Evolutionary conservation across 2,113 vertebrate genomes (phyloP).

Genomic region (Alces alces): DNA sequence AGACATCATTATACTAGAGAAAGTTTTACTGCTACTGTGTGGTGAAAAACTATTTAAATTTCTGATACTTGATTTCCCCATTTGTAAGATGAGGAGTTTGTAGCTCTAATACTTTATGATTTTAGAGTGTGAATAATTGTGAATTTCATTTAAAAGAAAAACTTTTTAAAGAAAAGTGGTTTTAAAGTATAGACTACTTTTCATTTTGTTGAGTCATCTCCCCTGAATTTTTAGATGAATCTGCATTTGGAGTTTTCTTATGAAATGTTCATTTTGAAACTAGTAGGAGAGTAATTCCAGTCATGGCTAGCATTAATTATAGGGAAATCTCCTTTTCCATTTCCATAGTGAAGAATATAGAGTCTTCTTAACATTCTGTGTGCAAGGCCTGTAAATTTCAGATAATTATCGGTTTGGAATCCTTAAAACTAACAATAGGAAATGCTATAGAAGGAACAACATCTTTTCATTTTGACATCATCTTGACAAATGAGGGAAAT

Average conservation of each 20-base stretch:
- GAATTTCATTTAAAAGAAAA: not conserved
- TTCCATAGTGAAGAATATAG: conserved; percentile 49
- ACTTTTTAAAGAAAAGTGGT: not conserved
- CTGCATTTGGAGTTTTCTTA: not conserved
- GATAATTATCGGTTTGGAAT: conserved; percentile 43
- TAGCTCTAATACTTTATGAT: not conserved
- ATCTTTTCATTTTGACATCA: conserved; percentile 51
- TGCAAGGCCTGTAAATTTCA: conserved; percentile 48
- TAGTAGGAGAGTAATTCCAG: not conserved
- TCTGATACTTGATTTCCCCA: not conserved
- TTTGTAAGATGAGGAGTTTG: not conserved
- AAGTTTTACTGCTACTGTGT: not conserved
- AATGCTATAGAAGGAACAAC: conserved; percentile 10
- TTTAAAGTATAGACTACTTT: not conserved
- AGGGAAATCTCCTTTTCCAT: not conserved
- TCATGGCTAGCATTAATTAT: not conserved
- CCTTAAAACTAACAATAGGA: conserved; percentile 5
- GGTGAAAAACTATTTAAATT: not conserved
- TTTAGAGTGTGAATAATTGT: not conserved
- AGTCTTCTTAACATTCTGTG: conserved; percentile 56
- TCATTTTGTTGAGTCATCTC: not conserved
- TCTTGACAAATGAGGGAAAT: not conserved
- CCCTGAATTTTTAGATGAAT: not conserved
- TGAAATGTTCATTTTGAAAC: conserved; percentile 13
- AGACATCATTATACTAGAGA: not conserved